phyloP scores from a whole-genome alignment of 2,888 invertebrate species.

The Ceramica pisi region DNA sequence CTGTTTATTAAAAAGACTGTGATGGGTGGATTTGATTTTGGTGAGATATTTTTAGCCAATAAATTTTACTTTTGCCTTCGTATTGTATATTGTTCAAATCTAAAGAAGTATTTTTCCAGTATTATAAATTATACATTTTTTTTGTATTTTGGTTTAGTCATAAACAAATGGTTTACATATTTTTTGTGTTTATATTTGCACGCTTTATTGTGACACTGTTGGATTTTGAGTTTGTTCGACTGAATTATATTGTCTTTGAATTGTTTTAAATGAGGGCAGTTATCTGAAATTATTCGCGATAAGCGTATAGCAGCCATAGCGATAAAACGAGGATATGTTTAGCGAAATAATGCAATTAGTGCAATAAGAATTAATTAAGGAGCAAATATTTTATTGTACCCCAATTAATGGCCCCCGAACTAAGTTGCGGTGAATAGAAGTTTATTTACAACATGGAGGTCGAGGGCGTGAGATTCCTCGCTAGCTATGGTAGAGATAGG shows the following conservation, averaged over 20 bases:
- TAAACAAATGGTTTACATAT: constrained; percentile 23
- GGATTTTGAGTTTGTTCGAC: constrained; percentile 47
- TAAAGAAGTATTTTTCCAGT: constrained; percentile 64
- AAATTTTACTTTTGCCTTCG: constrained; percentile 40
- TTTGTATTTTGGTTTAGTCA: constrained; percentile 28
- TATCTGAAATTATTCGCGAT: constrained; percentile 39
- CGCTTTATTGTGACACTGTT: constrained; percentile 51
- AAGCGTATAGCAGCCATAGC: constrained; percentile 59
- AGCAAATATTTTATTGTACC: constrained; percentile 25
- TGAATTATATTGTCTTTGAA: constrained; percentile 44
- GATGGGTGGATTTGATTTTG: constrained; percentile 53
- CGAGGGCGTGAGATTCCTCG: constrained; percentile 41
- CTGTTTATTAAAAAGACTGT: constrained; percentile 60
- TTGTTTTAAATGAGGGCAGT: constrained; percentile 28
- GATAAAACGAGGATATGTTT: constrained; percentile 32
- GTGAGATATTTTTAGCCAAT: constrained; percentile 37
- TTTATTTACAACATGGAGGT: constrained; percentile 46
- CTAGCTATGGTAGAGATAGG: constrained; percentile 64
- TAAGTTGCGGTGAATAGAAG: constrained; percentile 27
- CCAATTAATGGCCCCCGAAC: constrained; percentile 15
- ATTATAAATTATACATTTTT: constrained; percentile 63
- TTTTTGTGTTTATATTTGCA: constrained; percentile 45
- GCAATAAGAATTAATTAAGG: constrained; percentile 36
- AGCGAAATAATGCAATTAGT: constrained; percentile 31
- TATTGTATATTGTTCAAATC: constrained; percentile 34